phyloP scores from a whole-genome alignment of 2,888 invertebrate genomes.

The Pomacea canaliculata region DNA sequence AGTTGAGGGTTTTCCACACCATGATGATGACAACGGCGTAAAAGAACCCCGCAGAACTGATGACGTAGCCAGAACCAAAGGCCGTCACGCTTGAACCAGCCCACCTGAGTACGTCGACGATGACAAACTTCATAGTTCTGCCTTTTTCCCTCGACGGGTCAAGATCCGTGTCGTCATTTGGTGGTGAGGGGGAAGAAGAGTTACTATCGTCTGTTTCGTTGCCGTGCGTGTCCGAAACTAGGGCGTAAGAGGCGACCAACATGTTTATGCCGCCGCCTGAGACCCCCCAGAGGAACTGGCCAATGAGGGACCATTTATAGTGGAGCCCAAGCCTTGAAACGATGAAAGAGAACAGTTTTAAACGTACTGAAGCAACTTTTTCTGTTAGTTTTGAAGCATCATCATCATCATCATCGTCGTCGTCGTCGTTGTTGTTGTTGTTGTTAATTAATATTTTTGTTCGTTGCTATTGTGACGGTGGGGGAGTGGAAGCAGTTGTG shows the following conservation, averaged over 20 bases:
- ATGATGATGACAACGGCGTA: not conserved
- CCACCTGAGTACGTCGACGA: not conserved
- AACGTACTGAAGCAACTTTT: too few species aligned
- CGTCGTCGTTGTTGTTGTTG: too few species aligned
- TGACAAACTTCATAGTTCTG: not conserved
- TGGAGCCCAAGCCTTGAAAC: not conserved
- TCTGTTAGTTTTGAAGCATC: too few species aligned
- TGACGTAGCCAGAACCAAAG: not conserved
- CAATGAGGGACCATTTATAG: not conserved
- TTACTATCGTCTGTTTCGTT: not conserved
- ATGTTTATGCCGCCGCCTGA: not conserved
- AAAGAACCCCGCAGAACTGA: not conserved
- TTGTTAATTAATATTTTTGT: too few species aligned
- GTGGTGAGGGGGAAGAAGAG: not conserved
- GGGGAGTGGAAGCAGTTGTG: too few species aligned
- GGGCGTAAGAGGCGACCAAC: not conserved
- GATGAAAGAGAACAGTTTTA: too few species aligned
- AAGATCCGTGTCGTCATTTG: not conserved
- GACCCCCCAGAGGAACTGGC: not conserved
- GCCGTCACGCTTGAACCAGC: not conserved
- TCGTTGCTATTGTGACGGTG: too few species aligned
- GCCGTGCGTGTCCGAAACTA: not conserved
- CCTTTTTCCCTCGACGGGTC: not conserved
- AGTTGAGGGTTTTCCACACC: not conserved
- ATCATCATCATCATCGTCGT: too few species aligned